Evolutionary conservation across 2,113 vertebrate species (phyloP).

Genomic region (Hyperoodon ampullatus): DNA sequence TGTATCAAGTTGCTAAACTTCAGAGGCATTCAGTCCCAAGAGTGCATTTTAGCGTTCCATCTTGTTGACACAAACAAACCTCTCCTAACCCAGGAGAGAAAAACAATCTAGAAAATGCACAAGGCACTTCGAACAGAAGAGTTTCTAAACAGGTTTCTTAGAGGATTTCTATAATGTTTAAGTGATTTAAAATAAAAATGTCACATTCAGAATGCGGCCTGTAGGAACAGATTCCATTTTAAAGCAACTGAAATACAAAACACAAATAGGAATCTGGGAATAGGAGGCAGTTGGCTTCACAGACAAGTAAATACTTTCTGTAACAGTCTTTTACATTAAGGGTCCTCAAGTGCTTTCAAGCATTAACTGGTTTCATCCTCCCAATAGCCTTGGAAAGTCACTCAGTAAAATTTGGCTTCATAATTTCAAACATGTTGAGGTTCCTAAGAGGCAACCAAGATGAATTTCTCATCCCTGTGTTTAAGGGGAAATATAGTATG

Average conservation of each 20-base stretch:
- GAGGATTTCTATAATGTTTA: not conserved
- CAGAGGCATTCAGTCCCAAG: not conserved
- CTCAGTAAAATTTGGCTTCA: constrained; percentile 20
- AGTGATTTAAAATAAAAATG: constrained; percentile 38
- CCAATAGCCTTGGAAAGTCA: not conserved
- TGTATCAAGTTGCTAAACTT: not conserved
- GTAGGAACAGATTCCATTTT: not conserved
- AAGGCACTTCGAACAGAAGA: not conserved
- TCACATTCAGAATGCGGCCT: not conserved
- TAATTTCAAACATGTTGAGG: constrained; percentile 45
- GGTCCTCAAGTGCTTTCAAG: constrained; percentile 50
- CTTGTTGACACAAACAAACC: not conserved
- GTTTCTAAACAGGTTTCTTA: constrained; percentile 3
- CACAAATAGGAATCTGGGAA: not conserved
- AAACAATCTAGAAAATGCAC: not conserved
- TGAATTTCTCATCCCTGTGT: not conserved
- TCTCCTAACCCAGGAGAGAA: not conserved
- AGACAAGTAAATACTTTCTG: not conserved
- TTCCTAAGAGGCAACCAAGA: not conserved
- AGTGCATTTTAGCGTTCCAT: not conserved
- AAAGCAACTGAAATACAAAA: not conserved
- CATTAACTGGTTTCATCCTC: constrained; percentile 51
- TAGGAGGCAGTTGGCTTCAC: not conserved
- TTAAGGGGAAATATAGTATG: not conserved
- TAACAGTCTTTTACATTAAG: not conserved